A percentile compares a stretch with the other conserved stretches of the same genome.
Conservation (phyloP, 23 tunicate genomes). For the Ciona savignyi region DNA sequence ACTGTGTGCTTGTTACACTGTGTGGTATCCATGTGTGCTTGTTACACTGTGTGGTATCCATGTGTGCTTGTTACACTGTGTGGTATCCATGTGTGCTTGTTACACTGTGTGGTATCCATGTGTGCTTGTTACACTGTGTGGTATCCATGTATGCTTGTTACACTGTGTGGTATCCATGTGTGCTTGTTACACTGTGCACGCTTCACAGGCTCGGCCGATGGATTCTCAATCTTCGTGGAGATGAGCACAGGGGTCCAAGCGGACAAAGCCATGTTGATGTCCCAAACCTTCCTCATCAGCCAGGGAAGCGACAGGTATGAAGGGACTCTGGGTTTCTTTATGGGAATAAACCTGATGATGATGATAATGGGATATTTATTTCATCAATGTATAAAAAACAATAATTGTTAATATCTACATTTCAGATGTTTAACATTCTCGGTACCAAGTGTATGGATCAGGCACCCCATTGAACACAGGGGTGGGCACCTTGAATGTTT, state of each 20-base stretch:
- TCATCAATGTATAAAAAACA: too few relatives aligned
- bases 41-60: too few relatives aligned
- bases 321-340: neutral
- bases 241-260: slow-evolving; percentile 29
- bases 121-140: too few relatives aligned
- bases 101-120: too few relatives aligned
- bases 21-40: too few relatives aligned
- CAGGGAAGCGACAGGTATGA: slow-evolving; percentile 19
- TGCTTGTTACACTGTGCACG: too few relatives aligned
- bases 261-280: slow-evolving; percentile 43
- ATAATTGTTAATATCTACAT: slow-evolving; percentile 1
- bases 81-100: too few relatives aligned
- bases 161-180: too few relatives aligned
- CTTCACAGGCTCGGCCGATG: slow-evolving; percentile 70
- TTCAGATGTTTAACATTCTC: slow-evolving; percentile 75
- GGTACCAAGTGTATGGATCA: slow-evolving; percentile 87
- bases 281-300: slow-evolving; percentile 36
- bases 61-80: too few relatives aligned
- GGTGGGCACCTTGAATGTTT: slow-evolving; percentile 58
- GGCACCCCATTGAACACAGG: slow-evolving; percentile 14
- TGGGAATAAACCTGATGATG: neutral
- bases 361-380: too few relatives aligned
- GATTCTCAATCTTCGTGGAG: slow-evolving; percentile 47
- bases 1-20: too few relatives aligned
- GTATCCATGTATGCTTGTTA: too few relatives aligned